These are phyloP conservation scores for Solea solea DNA, from an alignment of 2,113 vertebrate species.

Conservation along the genomic window DNA sequence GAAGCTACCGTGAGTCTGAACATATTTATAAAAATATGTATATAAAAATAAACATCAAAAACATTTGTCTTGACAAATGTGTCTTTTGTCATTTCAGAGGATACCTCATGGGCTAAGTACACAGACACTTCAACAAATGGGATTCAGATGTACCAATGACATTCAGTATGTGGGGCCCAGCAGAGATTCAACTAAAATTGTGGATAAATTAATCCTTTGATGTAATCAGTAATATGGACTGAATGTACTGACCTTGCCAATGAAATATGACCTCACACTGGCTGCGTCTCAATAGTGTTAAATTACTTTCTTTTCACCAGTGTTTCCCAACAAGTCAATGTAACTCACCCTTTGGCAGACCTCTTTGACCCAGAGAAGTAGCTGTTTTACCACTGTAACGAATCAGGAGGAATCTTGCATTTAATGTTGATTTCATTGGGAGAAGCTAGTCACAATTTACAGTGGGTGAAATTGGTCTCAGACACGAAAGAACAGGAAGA, in stretches of 20 bases:
- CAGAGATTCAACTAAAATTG: constrained; percentile 13
- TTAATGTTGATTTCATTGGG: neutral
- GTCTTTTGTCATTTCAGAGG: constrained; percentile 82
- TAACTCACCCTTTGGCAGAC: neutral
- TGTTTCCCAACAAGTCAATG: neutral
- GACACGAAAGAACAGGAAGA: constrained; percentile 1
- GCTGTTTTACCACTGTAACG: neutral
- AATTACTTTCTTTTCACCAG: constrained; percentile 20
- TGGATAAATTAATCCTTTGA: constrained; percentile 10
- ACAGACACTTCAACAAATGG: neutral
- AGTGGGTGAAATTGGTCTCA: neutral
- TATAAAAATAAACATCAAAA: neutral
- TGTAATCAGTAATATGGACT: constrained; percentile 20
- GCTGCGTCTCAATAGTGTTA: constrained; percentile 20
- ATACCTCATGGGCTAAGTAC: constrained; percentile 92
- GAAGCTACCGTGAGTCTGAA: constrained; percentile 95
- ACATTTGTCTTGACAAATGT: neutral
- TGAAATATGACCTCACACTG: constrained; percentile 25
- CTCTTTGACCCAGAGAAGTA: too few relatives aligned
- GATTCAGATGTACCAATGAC: constrained; percentile 20
- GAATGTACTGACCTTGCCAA: constrained; percentile 42
- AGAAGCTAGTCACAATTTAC: neutral
- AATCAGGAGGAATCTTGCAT: neutral
- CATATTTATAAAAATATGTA: neutral
- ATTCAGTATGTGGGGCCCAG: neutral